Conservation (phyloP, 2,113 vertebrate genomes). For the Gnathonemus echidnorhynchus region DNA sequence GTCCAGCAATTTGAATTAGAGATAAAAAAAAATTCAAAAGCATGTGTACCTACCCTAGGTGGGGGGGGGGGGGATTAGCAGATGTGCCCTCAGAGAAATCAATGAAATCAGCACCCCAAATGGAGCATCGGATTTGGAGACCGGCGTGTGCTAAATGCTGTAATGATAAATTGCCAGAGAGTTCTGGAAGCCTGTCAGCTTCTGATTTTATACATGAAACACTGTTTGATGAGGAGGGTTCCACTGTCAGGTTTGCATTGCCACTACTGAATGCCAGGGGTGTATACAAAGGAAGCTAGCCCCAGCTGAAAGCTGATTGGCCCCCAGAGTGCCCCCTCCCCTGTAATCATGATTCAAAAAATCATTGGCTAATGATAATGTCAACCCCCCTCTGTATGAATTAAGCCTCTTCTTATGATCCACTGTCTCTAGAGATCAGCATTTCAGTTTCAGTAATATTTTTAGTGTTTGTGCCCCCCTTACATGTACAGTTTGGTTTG, state of each 20-base stretch:
- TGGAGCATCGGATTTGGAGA: constrained; percentile 48
- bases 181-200: constrained; percentile 54
- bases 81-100: constrained; percentile 43
- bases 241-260: constrained; percentile 47
- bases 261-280: constrained; percentile 56
- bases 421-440: not conserved
- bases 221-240: constrained; percentile 56
- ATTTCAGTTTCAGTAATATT: not conserved
- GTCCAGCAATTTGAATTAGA: not conserved
- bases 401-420: not conserved
- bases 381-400: not conserved
- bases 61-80: constrained; percentile 39
- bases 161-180: constrained; percentile 47
- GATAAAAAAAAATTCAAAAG: not conserved
- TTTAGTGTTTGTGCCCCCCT: not conserved
- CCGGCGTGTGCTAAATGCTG: constrained; percentile 49
- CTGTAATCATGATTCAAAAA: not conserved
- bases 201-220: constrained; percentile 52
- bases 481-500: not conserved
- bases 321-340: not conserved
- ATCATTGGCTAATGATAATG: not conserved
- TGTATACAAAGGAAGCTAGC: not conserved
- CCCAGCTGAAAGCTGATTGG: not conserved
- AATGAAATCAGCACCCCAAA: constrained; percentile 50
- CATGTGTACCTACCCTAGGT: not conserved